phyloP scores from a whole-genome alignment of 2,888 invertebrate species.

The Cheiracanthium punctorium region DNA sequence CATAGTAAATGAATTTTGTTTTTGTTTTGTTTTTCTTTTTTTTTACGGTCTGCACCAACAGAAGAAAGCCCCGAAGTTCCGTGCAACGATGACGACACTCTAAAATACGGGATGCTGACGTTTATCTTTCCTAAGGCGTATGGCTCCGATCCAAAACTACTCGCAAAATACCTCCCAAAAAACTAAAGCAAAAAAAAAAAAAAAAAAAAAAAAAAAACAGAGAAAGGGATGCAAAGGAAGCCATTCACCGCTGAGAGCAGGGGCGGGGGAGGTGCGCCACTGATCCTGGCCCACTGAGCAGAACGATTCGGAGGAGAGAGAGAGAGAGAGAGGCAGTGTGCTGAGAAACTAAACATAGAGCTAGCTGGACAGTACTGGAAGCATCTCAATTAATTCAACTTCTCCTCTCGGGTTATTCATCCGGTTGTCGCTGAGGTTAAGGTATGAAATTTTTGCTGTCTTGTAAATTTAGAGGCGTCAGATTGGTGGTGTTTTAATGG shows the following conservation, averaged over 20 bases:
- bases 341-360: not conserved
- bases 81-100: no score
- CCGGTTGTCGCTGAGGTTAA: not conserved
- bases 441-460: not conserved
- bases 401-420: not conserved
- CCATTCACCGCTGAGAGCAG: slow-evolving; percentile 2
- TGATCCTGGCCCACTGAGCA: slow-evolving; percentile 66
- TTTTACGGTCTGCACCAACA: no score
- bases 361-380: not conserved
- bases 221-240: not conserved
- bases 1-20: no score
- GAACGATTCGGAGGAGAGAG: slow-evolving; percentile 24
- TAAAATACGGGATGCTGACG: no score
- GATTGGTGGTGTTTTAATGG: no score
- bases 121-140: no score
- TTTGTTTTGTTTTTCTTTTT: no score
- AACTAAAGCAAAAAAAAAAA: no score
- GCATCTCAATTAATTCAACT: not conserved
- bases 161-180: no score
- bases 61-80: no score
- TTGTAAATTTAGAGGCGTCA: no score
- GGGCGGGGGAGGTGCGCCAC: not conserved
- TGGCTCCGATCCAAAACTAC: not conserved
- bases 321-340: not conserved
- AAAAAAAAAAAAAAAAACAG: not conserved